Base-by-base conservation (phyloP, 2,888 invertebrate species). In the Phragmatobia fuliginosa region DNA sequence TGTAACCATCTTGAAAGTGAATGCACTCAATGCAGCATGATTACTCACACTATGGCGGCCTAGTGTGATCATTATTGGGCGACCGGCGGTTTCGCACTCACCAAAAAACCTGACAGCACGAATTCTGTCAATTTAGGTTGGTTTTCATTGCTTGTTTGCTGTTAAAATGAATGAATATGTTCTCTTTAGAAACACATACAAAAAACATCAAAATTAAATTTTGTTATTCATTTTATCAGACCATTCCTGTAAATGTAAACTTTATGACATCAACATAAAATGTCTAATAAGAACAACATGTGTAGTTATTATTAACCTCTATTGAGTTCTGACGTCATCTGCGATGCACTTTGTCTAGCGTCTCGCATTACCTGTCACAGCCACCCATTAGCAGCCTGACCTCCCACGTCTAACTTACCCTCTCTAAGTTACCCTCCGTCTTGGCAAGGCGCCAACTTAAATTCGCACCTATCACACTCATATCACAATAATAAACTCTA, bases 331-430 rank as follows among this genome's bases (percentile, higher is more conserved):
- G 86, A 76, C 81, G 81, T 84, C 87, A 84, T 86, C 82, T 84
- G 83, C 87, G 89, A 89, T 94, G 94, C 94, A 94, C 94, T 94
- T 93, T 93, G 92, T 92, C 91, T 90, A 82, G 68, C 86, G 82
- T 91, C 90, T 94, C 94, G 83, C 86, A 86, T 95, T 95, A 94
- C 95, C 93, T 94, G 94, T 93, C 94, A 91, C 87, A 83, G 85
- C 77, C 91, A 90, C 87, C 94, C 93, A 94, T 95, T 95, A 95
- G 92, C 85, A 87, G 84, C 81, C 80, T 91, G 92, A 94, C 94
- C 93, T 92, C 90, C 89, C 88, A 86, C 88, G 85, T 88, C 84
- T 75, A 79, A 86, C 87, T 84, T 89, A 87, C 91, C 90, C 89
- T 87, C 88, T 85, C 87, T 87, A 89, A 91, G 89, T 88, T 91